Evolutionary conservation across 2,113 vertebrate genomes (phyloP), one percentile per base, ranked within the genome.

Genomic region (Fulica atra): DNA sequence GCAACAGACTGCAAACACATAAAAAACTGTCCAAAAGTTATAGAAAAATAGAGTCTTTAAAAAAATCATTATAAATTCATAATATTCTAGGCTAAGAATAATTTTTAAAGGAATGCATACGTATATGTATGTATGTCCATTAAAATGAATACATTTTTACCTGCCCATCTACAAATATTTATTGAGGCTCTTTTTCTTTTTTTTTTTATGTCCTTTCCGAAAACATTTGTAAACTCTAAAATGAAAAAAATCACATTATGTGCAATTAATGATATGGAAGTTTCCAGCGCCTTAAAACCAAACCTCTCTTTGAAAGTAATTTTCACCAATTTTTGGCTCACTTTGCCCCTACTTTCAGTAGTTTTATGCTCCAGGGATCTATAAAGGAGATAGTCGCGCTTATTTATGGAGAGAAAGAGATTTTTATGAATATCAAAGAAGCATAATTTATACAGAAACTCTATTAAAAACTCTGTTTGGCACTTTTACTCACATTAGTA

Each of bases 401-500:
- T 92, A 88, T 53, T 31, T 60, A 65, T 95, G 65, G 60, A 88
- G 35, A 86, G 21, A 73, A 92, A 76, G 33, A 81, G 70, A 64
- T 76, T 76, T 95, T 95, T 84, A 71, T 93, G 90, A 92, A 93
- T 93, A 94, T 92, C 53, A 92, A 93, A 50, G 33, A 90, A 94
- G 65, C n/a, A 79, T 88, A 94, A 95, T 93, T 92, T 93, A 93
- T 97, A 53, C 61, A 93, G 53, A 86, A 94, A 59, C n/a, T 95
- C 88, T 93, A 81, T 86, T 96, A 93, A 94, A 96, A 90, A 38
- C 60, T 78, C 56, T 71, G 51, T 86, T 95, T 97, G 86, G 86
- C 88, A 96, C 42, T 96, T 95, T 72, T 76, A 65, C 65, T 96
- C 94, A 38, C 53, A 84, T 96, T 92, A 81, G 82, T 86, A 93